These are phyloP conservation scores for Lagocephalus sceleratus DNA, from an alignment of 2,797 vertebrate genomes.

Conservation along the genomic window DNA sequence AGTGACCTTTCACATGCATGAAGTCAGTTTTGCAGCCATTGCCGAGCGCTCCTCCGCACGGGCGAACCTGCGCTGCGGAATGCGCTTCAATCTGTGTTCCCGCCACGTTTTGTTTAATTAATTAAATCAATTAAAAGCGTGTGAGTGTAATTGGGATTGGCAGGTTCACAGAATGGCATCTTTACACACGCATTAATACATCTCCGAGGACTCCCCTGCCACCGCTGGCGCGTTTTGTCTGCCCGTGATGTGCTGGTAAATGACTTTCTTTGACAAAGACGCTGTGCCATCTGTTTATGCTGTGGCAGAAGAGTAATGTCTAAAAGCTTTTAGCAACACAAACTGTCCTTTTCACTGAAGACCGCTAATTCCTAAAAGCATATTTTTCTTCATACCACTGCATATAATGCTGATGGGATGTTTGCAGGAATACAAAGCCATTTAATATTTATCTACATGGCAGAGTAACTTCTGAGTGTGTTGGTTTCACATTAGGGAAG, in stretches of 20 bases:
- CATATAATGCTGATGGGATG: not conserved
- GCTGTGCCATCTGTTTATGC: slow-evolving; percentile 39
- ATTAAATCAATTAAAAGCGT: slow-evolving; percentile 21
- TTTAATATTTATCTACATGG: not conserved
- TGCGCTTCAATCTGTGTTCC: slow-evolving; percentile 30
- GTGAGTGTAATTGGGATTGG: slow-evolving; percentile 7
- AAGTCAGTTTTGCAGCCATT: slow-evolving; percentile 52
- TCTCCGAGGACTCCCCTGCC: slow-evolving; percentile 17
- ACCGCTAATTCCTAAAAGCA: slow-evolving; percentile 18
- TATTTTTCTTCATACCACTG: not conserved
- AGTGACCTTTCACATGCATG: not conserved
- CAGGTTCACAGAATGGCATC: slow-evolving; percentile 17
- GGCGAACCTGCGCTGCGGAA: slow-evolving; percentile 52
- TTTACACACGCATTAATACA: slow-evolving; percentile 29
- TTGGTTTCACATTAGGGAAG: not conserved
- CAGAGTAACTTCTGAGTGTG: not conserved
- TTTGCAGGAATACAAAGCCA: not conserved
- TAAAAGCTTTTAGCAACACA: slow-evolving; percentile 42
- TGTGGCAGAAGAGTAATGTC: slow-evolving; percentile 15
- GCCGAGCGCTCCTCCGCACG: slow-evolving; percentile 62
- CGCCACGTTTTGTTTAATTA: slow-evolving; percentile 21
- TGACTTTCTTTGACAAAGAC: slow-evolving; percentile 31
- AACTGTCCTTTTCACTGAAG: slow-evolving; percentile 21
- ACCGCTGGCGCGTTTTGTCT: slow-evolving; percentile 24
- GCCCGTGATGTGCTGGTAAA: slow-evolving; percentile 31